These are phyloP conservation scores for Lepidonotus clava DNA, from an alignment of 2,888 invertebrate species.

Conservation along the genomic window DNA sequence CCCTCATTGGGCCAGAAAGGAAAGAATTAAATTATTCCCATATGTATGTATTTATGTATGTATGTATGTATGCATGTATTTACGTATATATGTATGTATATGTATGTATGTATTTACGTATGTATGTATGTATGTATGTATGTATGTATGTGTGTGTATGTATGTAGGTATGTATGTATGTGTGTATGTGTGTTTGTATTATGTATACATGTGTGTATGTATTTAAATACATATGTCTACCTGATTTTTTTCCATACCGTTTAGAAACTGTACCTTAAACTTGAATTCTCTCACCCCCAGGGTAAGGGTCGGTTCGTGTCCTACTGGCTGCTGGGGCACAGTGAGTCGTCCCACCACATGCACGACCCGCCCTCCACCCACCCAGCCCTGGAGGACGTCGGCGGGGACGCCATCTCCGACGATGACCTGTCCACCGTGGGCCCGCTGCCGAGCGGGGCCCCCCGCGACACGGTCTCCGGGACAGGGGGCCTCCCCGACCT, in stretches of 20 bases:
- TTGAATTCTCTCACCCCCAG: too few species aligned
- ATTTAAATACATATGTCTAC: neutral
- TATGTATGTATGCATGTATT: too few species aligned
- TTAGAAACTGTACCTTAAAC: too few species aligned
- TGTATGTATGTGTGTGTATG: neutral
- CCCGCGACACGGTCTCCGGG: neutral
- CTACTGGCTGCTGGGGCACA: constrained; percentile 35
- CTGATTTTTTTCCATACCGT: neutral
- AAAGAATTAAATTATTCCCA: neutral
- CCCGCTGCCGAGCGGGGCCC: neutral
- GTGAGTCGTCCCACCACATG: neutral
- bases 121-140: neutral
- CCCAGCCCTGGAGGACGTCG: neutral
- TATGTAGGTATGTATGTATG: neutral
- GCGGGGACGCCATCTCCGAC: neutral
- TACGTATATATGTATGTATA: too few species aligned
- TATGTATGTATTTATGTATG: too few species aligned
- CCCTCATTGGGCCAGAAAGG: neutral
- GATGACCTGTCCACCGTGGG: neutral
- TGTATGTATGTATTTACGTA: too few species aligned
- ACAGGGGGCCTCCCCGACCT: neutral
- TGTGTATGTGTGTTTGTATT: neutral
- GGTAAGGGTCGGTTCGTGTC: constrained; percentile 40
- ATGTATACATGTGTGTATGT: neutral
- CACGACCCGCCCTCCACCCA: neutral